Base-by-base conservation (phyloP, 2,797 vertebrate species). In the Falco cherrug region DNA sequence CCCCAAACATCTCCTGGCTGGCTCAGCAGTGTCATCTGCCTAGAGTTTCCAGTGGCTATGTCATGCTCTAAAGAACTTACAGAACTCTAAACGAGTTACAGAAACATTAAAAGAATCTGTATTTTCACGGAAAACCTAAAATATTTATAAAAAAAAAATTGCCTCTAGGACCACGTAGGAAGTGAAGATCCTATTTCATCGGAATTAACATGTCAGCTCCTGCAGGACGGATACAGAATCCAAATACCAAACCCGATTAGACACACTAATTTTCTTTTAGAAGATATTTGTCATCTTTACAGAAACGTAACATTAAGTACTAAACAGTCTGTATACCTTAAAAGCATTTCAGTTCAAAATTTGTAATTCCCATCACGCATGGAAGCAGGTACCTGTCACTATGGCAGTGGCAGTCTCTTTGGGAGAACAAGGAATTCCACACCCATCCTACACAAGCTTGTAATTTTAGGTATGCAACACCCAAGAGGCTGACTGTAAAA, bases 331-430 rank as follows among this genome's bases (percentile, higher is more conserved):
- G 18, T 56, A 26, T 22, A 59, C 65, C 65, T 77, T 83, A 80
- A 87, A 78, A 93, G 78, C 53, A 71, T 80, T 94, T 89, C 48
- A 75, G 60, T 89, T 89, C 45, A 59, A 39, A 90, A 90, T 68
- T 19, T 3, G 0, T 53, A 45, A 89, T 60, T 84, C 65, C 73
- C 73, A 48, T 39, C 68, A 69, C 83, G 50, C 75, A n/a, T 26
- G 37, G 78, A 74, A 77, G 45, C 1, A 1, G 24, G 35, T 43
- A 59, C 54, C 83, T 84, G 80, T 51, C 80, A 65, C 43, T 53
- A 29, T 29, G 47, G 79, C 81, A 63, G n/a, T 15, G 26, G 22
- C 76, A 84, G 85, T 6, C 47, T 63, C 69, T 74, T 20, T 50
- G 21, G 17, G 9, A 41, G 89, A 94, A 74, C 37, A 50, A 87